Base-by-base conservation (phyloP, 2,113 vertebrate species). In the Conger conger region DNA sequence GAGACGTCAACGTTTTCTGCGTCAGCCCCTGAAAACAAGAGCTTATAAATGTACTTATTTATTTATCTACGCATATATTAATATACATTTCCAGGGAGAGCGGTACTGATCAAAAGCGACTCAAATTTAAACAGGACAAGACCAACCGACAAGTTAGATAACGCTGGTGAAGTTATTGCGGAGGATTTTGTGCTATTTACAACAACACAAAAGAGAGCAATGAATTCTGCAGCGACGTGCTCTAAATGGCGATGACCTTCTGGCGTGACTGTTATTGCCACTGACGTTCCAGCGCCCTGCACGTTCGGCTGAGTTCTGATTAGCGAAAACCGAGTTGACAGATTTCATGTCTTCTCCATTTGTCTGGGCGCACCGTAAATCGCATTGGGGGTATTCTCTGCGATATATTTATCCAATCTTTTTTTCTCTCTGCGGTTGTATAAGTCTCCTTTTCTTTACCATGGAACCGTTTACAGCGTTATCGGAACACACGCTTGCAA, bases 301-400 rank as follows among this genome's bases (percentile, higher is more conserved):
- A 85, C 84, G 84, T 93, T 91, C 83, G 73, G 78, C 88, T 88
- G 89, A 93, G 89, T 76, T 63, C 87, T 89, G 89, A 91, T 94
- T 90, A 92, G 86, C 83, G 88, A 86, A 86, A 93, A 87, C 81
- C 78, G 87, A 91, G 89, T 84, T 92, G 94, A 94, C 93, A 92
- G 92, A 80, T 90, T 90, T 82, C 82, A 87, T 84, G 87, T 89
- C 86, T 83, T 42, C 54, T 0, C 76, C 87, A 83, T 27, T 40
- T 40, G 20, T 85, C 83, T 79, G 80, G 83, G 86, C 80, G 40
- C 54, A 76, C 68, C 5, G 35, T 79, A 87, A 85, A 89, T 86
- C 76, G 20, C 82, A 91, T 89, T 84, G 54, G 50, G 87, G 88
- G 38, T 63, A 80, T 78, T 57, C 30, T 82, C 78, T 54, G 20